Percentiles rank a stretch among this genome's conserved stretches.
Conservation (phyloP, 2,113 vertebrate species). For the Haplochromis vanheusdeni region DNA sequence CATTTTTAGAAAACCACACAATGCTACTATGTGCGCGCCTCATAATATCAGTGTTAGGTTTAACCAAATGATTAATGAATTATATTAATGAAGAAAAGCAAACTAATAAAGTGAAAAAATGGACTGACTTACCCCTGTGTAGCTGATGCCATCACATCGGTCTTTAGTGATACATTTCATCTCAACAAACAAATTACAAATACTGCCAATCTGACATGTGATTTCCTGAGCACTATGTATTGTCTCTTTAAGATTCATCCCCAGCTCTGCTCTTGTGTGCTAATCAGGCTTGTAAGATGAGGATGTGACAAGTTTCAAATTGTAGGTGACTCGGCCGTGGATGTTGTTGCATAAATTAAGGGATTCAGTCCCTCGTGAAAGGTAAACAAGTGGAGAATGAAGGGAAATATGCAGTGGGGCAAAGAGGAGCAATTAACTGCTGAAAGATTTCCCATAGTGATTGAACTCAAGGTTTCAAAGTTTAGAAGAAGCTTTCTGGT, state of each 20-base stretch:
- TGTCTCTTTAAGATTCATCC: conserved; percentile 22
- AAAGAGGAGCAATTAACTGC: background rate
- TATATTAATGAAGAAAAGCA: no score
- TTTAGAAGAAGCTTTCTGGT: background rate
- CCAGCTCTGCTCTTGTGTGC: background rate
- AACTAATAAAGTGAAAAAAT: no score
- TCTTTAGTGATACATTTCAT: background rate
- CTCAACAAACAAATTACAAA: background rate
- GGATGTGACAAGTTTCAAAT: conserved; percentile 25
- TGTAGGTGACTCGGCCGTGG: conserved; percentile 16
- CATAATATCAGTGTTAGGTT: no score
- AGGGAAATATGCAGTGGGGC: background rate
- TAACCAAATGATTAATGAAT: no score
- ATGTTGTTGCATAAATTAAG: conserved; percentile 41
- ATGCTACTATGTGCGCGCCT: fast-evolving
- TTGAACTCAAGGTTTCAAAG: background rate
- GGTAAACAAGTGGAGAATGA: background rate
- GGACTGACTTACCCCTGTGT: fast-evolving
- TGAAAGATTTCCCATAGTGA: background rate
- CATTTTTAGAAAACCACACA: no score
- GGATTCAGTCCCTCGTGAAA: background rate
- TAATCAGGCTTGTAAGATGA: conserved; percentile 36
- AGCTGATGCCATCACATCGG: background rate
- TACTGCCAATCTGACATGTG: background rate
- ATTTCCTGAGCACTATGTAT: background rate